Conservation (phyloP, 2,113 vertebrate genomes). For the Fukomys damarensis region DNA sequence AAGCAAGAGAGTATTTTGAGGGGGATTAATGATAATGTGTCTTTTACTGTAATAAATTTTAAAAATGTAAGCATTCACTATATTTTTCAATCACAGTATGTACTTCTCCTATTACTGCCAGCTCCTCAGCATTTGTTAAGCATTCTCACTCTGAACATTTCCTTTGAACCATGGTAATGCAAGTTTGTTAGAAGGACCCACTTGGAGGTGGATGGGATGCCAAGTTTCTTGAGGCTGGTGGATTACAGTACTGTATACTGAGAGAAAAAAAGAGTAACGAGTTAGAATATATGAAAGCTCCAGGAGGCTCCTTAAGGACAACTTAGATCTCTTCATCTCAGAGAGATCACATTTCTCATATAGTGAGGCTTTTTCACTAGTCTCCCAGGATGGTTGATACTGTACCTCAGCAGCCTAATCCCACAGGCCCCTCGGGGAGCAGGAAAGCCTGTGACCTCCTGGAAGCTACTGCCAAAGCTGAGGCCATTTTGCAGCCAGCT, state of each 20-base stretch:
- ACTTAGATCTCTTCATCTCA: slow-evolving; percentile 44
- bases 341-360: neutral
- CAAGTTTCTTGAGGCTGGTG: slow-evolving; percentile 6
- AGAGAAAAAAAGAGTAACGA: slow-evolving; percentile 7
- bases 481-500: slow-evolving; percentile 31
- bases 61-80: neutral
- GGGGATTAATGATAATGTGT: neutral
- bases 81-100: neutral
- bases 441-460: neutral
- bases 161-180: slow-evolving; percentile 45
- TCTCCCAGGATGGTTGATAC: neutral
- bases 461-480: neutral
- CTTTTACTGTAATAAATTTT: neutral
- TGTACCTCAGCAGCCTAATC: neutral
- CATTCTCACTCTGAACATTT: slow-evolving; percentile 22
- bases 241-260: neutral
- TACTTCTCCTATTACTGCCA: neutral
- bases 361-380: neutral
- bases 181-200: neutral
- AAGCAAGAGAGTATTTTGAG: neutral
- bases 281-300: neutral
- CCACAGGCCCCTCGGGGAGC: neutral
- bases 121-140: slow-evolving; percentile 16
- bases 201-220: neutral
- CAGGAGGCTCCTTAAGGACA: neutral